Percentiles rank a stretch among this genome's conserved stretches.
Conservation (phyloP, 2,113 vertebrate genomes). For the Copsychus sechellarum region DNA sequence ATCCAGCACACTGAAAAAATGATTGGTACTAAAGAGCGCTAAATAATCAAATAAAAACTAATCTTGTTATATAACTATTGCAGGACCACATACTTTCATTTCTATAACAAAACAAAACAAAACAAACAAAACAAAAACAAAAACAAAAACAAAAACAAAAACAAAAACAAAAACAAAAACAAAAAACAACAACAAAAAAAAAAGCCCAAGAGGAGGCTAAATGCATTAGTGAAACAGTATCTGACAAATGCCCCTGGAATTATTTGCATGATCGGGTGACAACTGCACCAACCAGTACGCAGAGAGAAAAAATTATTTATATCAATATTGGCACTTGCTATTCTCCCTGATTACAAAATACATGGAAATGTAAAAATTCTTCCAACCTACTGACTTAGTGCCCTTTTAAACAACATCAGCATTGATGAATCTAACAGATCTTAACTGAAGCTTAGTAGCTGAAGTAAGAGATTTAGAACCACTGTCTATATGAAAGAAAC, state of each 20-base stretch:
- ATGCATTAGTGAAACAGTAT: neutral
- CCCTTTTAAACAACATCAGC: neutral
- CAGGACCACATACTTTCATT: neutral
- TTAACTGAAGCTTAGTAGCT: neutral
- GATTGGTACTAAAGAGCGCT: neutral
- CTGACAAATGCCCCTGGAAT: neutral
- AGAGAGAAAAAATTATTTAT: neutral
- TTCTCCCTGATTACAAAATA: neutral
- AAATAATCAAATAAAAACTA: constrained; percentile 15
- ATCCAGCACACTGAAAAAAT: neutral
- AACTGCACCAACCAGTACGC: neutral
- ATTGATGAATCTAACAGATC: neutral
- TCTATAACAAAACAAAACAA: neutral
- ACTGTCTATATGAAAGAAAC: neutral
- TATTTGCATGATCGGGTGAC: neutral
- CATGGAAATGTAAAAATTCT: neutral
- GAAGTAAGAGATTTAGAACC: neutral
- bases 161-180: neutral
- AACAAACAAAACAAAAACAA: neutral
- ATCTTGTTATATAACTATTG: neutral
- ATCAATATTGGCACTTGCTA: neutral
- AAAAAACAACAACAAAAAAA: neutral
- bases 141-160: neutral
- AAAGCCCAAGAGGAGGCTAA: neutral
- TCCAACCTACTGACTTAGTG: neutral